A percentile compares a stretch with the other conserved stretches of the same genome.
Conservation (phyloP, 2,888 invertebrate species). For the Drosophila atroscutellata region DNA sequence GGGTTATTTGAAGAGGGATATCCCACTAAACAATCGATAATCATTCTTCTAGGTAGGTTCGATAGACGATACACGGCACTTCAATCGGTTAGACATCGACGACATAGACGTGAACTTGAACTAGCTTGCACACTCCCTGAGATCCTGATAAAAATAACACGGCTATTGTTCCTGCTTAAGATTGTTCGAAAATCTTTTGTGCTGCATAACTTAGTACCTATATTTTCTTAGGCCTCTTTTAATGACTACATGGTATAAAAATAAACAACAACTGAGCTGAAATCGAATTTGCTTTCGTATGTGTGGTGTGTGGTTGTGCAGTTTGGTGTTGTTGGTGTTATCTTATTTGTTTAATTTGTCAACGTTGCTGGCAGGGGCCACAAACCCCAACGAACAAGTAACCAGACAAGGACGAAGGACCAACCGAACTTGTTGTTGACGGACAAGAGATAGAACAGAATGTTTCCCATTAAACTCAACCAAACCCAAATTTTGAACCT, state of each 20-base stretch:
- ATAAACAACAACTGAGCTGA: conserved; percentile 29
- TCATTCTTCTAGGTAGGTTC: neutral
- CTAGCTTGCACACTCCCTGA: neutral
- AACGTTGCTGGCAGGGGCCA: conserved; percentile 35
- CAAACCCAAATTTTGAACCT: neutral
- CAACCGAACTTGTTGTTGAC: conserved; percentile 32
- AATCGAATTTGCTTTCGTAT: conserved; percentile 60
- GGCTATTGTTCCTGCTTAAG: neutral
- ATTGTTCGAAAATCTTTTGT: neutral
- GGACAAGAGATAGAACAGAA: conserved; percentile 20
- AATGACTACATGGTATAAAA: conserved; percentile 14
- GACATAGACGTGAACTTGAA: neutral
- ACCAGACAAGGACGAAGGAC: conserved; percentile 5
- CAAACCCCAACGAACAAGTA: conserved; percentile 4
- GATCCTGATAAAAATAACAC: neutral
- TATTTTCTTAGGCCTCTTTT: neutral
- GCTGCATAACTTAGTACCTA: neutral
- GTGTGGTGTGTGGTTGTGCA: conserved; percentile 11
- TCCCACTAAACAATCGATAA: neutral
- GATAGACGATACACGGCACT: neutral
- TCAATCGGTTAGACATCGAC: neutral
- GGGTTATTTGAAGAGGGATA: neutral
- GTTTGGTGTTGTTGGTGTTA: conserved; percentile 50
- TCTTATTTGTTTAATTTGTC: conserved; percentile 78
- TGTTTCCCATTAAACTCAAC: neutral